A percentile compares a stretch with the other conserved stretches of the same genome.
Conservation (phyloP, 2,888 invertebrate genomes). For the Alcis repandata region DNA sequence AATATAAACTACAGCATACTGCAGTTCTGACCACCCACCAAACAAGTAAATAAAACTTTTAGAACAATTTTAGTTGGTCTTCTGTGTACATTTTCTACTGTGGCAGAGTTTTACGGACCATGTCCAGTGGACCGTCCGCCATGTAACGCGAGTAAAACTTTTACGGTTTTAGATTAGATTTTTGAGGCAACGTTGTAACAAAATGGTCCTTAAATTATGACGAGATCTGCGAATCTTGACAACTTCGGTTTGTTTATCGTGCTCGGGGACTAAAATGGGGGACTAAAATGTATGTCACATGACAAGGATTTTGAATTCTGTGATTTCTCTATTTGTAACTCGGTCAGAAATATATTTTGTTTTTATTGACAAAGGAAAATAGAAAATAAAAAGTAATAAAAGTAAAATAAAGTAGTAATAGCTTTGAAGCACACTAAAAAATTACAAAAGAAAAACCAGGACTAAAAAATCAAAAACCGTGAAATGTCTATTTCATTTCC, state of each 20-base stretch:
- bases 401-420: too few species aligned
- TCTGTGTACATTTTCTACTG: not conserved
- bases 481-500: too few species aligned
- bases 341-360: too few species aligned
- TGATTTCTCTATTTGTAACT: too few species aligned
- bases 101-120: conserved; percentile 4
- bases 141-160: conserved; percentile 19
- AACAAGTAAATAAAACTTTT: not conserved
- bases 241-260: conserved; percentile 7
- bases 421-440: too few species aligned
- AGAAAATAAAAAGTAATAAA: too few species aligned
- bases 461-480: too few species aligned
- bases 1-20: too few species aligned
- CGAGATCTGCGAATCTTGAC: conserved; percentile 9
- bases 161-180: conserved; percentile 20
- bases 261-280: not conserved
- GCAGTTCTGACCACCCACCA: not conserved
- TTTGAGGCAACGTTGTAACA: conserved; percentile 21
- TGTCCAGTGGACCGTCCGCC: conserved; percentile 19
- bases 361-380: too few species aligned
- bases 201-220: conserved; percentile 11
- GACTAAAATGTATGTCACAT: too few species aligned
- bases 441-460: too few species aligned
- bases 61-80: not conserved
- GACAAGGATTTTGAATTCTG: not conserved